Percentiles rank a stretch among this genome's conserved stretches.
phyloP scores from a whole-genome alignment of 2,888 invertebrate genomes.

The Hesperia comma region DNA sequence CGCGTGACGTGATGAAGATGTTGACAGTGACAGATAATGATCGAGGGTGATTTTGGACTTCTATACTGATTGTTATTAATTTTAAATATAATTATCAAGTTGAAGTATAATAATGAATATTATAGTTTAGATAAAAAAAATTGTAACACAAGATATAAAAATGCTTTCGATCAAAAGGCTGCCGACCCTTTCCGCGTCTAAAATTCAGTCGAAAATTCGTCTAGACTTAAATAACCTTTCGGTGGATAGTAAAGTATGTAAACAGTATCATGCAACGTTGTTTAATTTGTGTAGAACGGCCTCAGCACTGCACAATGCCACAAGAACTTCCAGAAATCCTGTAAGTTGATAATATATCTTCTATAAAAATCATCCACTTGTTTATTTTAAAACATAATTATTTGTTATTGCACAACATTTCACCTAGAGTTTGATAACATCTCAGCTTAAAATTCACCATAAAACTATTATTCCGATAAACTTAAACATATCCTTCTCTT shows the following conservation, averaged over 20 bases:
- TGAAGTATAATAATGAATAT: constrained; percentile 8
- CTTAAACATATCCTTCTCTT: too few species aligned
- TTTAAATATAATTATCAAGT: neutral
- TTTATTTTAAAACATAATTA: constrained; percentile 1
- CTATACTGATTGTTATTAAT: neutral
- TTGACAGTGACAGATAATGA: too few species aligned
- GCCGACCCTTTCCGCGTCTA: constrained; percentile 63
- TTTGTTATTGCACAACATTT: constrained; percentile 42
- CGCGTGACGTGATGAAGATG: too few species aligned
- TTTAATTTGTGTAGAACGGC: constrained; percentile 67
- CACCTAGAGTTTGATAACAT: neutral
- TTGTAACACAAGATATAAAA: constrained; percentile 23
- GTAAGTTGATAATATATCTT: constrained; percentile 54
- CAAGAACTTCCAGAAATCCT: constrained; percentile 60
- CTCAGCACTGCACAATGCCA: constrained; percentile 63
- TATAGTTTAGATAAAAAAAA: neutral
- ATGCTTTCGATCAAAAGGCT: constrained; percentile 73
- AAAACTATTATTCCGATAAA: neutral
- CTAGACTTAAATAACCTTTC: constrained; percentile 52
- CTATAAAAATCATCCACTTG: neutral
- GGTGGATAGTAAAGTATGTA: constrained; percentile 57
- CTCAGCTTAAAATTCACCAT: too few species aligned
- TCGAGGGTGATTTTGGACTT: neutral
- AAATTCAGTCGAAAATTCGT: constrained; percentile 62
- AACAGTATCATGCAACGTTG: constrained; percentile 55